phyloP scores from a whole-genome alignment of 2,888 invertebrate species.

The Anthophora plumipes region DNA sequence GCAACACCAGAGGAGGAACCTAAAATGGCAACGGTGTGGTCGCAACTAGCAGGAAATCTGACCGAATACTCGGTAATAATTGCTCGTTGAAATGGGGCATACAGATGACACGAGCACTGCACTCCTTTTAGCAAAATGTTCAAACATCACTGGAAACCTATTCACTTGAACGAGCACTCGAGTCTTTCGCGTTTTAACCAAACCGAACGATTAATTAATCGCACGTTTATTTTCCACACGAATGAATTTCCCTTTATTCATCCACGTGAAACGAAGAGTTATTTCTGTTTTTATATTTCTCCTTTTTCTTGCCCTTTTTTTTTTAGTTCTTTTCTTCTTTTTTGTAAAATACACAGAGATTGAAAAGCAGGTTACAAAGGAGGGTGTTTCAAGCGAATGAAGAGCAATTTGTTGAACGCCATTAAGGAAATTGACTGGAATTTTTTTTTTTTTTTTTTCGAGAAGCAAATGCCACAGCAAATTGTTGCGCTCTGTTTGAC shows the following conservation, averaged over 20 bases:
- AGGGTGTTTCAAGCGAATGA: no score
- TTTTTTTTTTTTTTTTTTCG: no score
- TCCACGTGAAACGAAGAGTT: no score
- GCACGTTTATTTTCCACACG: not conserved
- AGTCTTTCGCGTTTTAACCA: not conserved
- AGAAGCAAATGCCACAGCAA: no score
- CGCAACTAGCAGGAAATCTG: not conserved
- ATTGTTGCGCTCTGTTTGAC: no score
- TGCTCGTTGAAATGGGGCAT: not conserved
- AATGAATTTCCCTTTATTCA: not conserved
- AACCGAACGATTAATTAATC: slow-evolving; percentile 9
- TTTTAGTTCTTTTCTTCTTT: no score
- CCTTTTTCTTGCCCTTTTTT: no score
- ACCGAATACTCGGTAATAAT: slow-evolving; percentile 16
- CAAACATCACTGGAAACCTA: not conserved
- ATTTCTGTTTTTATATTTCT: no score
- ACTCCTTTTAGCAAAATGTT: not conserved
- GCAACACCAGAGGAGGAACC: not conserved
- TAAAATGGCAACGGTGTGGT: slow-evolving; percentile 6
- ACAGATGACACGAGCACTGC: not conserved
- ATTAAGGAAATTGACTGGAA: no score
- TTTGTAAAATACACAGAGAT: no score
- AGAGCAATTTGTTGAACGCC: no score
- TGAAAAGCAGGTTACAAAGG: no score
- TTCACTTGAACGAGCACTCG: not conserved